A percentile compares a stretch with the other conserved stretches of the same genome.
Conservation (phyloP, 2,888 invertebrate species). For the Taenaris catops region DNA sequence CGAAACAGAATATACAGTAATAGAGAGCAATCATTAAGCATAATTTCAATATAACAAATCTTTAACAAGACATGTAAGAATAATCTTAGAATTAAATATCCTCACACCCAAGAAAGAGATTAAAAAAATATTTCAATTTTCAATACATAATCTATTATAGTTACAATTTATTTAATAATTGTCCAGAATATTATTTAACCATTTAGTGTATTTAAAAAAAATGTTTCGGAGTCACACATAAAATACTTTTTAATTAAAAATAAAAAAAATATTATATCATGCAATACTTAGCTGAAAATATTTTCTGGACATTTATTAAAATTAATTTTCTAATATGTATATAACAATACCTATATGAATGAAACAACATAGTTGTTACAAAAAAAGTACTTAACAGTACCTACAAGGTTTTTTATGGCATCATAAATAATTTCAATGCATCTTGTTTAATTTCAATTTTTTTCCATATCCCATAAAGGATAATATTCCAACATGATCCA, state of each 20-base stretch:
- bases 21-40: constrained; percentile 13
- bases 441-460: constrained; percentile 32
- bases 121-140: constrained; percentile 21
- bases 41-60: constrained; percentile 6
- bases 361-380: constrained; percentile 76
- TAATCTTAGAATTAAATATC: constrained; percentile 8
- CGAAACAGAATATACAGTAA: constrained; percentile 5
- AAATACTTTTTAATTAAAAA: constrained; percentile 11
- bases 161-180: constrained; percentile 12
- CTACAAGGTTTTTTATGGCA: constrained; percentile 41
- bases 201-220: constrained; percentile 1
- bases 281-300: constrained; percentile 18
- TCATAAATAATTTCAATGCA: constrained; percentile 23
- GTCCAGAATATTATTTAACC: constrained; percentile 10
- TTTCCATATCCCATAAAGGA: constrained; percentile 35
- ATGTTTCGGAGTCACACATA: constrained; percentile 13
- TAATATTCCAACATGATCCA: constrained; percentile 45
- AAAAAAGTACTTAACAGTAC: constrained; percentile 64
- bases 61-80: constrained; percentile 7
- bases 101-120: constrained; percentile 14
- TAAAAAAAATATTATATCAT: constrained; percentile 15
- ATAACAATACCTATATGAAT: constrained; percentile 22
- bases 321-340: constrained; percentile 19
- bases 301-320: constrained; percentile 19
- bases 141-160: constrained; percentile 12